Base-by-base conservation (phyloP, 2,113 vertebrate species). In the Arvicanthis niloticus region DNA sequence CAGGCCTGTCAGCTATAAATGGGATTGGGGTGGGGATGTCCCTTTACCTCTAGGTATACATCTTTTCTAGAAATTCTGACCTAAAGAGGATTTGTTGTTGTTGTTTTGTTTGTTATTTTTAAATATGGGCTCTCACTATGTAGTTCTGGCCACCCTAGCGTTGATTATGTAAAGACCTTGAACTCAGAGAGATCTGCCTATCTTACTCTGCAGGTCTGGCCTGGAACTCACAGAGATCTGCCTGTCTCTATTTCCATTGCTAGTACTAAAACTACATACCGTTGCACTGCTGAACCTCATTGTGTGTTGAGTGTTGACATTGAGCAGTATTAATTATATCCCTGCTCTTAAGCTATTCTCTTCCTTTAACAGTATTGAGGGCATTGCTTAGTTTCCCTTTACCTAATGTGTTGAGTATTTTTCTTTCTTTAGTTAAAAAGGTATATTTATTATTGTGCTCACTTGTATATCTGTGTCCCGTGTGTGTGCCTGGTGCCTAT, bases 1-100 rank as follows among this genome's bases (percentile, higher is more conserved):
- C 96, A 98, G 96, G 98, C 96, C 92, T 6, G 42, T n/a, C 10
- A 17, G 62, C 1, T 98, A 98, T 98, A 98, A 98, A 98, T 62
- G 76, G 89, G 0, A 40, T 80, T 72, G 87, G 72, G 26, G 77
- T 65, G 51, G 37, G 77, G 80, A 19, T 45, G 37, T 3, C 53
- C 89, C 90, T 96, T 97, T 75, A 29, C 42, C 0, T 0, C 48
- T 56, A 42, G 93, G 93, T 1, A 97, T 42, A 94, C 70, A 96
- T 31, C 26, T 15, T 91, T 94, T n/a, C 94, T 87, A 56, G 62
- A 97, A 88, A 65, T 93, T 56, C 53, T 51, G 72, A 56, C 45
- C 40, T 40, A 88, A 34, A 17, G 21, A 62, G 60, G 60, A 22
- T 26, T 62, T 62, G 60, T 62, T 5, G 37, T 62, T 62, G 31